These are phyloP conservation scores for Aplochiton taeniatus DNA, from an alignment of 2,797 vertebrate genomes.

Conservation along the genomic window DNA sequence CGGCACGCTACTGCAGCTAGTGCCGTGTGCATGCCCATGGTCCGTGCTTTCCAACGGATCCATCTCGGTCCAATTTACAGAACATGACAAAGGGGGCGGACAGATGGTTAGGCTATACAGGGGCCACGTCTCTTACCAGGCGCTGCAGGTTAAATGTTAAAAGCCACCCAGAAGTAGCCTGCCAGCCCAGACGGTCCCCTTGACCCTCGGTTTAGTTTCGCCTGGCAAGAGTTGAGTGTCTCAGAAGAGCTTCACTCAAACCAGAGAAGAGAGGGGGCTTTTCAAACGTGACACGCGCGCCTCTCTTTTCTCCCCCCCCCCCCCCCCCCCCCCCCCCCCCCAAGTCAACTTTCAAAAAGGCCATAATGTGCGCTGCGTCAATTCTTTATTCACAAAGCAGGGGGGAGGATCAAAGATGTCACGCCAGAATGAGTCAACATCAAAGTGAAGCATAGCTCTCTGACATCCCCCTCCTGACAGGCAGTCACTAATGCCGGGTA, in stretches of 20 bases:
- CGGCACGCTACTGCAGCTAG: too few species aligned
- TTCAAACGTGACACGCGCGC: constrained; percentile 61
- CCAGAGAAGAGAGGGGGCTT: constrained; percentile 43
- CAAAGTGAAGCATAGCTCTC: constrained; percentile 54
- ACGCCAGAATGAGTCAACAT: too few species aligned
- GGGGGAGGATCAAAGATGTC: too few species aligned
- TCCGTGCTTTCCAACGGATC: too few species aligned
- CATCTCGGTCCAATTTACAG: constrained; percentile 41
- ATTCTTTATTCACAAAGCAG: constrained; percentile 72
- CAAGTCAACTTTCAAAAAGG: constrained; percentile 58
- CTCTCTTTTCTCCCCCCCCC: too few species aligned
- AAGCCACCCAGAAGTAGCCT: constrained; percentile 45
- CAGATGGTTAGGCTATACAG: too few species aligned
- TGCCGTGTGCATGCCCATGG: too few species aligned
- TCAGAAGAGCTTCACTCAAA: constrained; percentile 52
- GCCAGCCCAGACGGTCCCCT: too few species aligned
- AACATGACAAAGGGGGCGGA: constrained; percentile 42
- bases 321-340: too few species aligned
- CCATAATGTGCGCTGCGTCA: constrained; percentile 63
- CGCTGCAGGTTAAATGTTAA: constrained; percentile 50
- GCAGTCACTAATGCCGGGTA: constrained; percentile 47
- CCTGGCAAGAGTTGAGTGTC: too few species aligned
- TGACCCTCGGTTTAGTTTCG: too few species aligned
- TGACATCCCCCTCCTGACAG: constrained; percentile 55
- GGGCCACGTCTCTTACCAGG: neutral